Percentiles rank a stretch among this genome's conserved stretches.
phyloP scores from a whole-genome alignment of 2,113 vertebrate genomes.

The Pimephales promelas region DNA sequence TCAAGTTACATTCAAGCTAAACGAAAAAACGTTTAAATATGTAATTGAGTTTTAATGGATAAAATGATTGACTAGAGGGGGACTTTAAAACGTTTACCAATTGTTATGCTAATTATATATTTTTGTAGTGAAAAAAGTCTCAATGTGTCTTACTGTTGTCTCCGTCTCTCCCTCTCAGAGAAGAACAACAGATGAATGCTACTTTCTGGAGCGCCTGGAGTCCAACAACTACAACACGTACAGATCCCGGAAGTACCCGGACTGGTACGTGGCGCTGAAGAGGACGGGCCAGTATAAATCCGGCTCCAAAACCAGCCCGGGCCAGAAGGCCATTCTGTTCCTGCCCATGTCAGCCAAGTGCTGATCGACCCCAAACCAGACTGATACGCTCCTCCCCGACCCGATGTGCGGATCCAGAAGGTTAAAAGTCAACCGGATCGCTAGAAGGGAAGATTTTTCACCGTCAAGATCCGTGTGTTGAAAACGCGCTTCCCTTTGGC shows the following conservation, averaged over 20 bases:
- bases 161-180: slow-evolving; percentile 75
- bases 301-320: slow-evolving; percentile 89
- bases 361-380: slow-evolving; percentile 68
- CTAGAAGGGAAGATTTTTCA: not conserved
- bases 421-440: too few species aligned
- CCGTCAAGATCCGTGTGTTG: not conserved
- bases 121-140: not conserved
- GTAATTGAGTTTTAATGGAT: too few species aligned
- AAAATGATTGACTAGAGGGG: too few species aligned
- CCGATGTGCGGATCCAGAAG: not conserved
- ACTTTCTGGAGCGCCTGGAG: slow-evolving; percentile 93
- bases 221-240: slow-evolving; percentile 99
- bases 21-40: too few species aligned
- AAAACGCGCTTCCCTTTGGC: not conserved
- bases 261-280: slow-evolving; percentile 97
- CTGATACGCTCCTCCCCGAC: not conserved
- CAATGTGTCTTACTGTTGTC: not conserved
- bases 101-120: not conserved
- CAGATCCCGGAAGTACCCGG: slow-evolving; percentile 90
- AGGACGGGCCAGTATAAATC: slow-evolving; percentile 94
- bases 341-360: slow-evolving; percentile 94
- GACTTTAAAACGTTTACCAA: not conserved
- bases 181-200: slow-evolving; percentile 92
- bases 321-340: slow-evolving; percentile 98
- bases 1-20: too few species aligned